A percentile compares a stretch with the other conserved stretches of the same genome.
Conservation (phyloP, 1,140 invertebrate genomes). For the Bicyclus anynana region DNA sequence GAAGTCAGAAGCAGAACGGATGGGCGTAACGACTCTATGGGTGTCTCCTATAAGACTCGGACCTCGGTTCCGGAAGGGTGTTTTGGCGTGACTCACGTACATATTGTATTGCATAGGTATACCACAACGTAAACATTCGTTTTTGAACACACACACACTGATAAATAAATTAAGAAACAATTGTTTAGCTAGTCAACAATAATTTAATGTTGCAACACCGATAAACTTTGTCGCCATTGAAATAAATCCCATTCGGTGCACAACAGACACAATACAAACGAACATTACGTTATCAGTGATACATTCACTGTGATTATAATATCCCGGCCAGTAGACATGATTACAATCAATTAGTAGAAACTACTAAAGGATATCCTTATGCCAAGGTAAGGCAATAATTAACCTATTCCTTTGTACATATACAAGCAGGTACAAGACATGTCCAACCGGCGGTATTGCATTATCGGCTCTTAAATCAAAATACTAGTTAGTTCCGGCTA, state of each 20-base stretch:
- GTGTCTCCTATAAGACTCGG: no score
- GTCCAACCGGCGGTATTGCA: conserved; percentile 7
- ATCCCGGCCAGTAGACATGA: conserved; percentile 8
- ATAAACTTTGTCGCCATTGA: neutral
- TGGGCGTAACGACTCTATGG: no score
- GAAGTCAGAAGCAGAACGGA: no score
- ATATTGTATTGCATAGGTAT: no score
- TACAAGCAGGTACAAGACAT: conserved; percentile 7
- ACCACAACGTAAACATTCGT: no score
- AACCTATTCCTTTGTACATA: conserved; percentile 8
- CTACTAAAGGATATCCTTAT: conserved; percentile 27
- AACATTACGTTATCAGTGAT: conserved; percentile 14
- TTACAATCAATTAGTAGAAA: conserved; percentile 25
- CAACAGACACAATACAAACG: conserved; percentile 8
- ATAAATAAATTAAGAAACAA: no score
- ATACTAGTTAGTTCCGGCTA: conserved; percentile 15
- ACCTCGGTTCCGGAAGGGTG: no score
- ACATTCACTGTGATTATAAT: conserved; percentile 20
- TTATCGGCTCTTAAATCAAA: conserved; percentile 10
- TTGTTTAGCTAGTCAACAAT: no score
- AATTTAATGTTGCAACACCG: no score
- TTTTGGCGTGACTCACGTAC: no score
- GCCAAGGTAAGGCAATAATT: conserved; percentile 22
- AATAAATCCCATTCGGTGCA: neutral
- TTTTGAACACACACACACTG: no score